Conservation (phyloP, 2,797 vertebrate species). For the Mycteria americana region DNA sequence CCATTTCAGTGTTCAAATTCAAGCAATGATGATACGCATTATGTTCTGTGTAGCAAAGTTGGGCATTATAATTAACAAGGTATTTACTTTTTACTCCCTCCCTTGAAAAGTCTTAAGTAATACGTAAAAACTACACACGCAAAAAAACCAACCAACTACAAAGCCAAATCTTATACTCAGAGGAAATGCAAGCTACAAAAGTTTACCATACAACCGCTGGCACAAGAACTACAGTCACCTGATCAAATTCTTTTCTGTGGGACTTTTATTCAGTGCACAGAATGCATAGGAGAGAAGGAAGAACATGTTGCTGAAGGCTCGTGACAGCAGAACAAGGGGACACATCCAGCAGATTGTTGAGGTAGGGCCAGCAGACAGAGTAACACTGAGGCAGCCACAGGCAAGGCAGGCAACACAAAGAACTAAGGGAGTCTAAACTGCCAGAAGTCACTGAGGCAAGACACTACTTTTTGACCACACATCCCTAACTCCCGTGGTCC, state of each 20-base stretch:
- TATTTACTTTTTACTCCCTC: not conserved
- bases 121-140: not conserved
- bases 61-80: not conserved
- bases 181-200: not conserved
- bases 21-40: not conserved
- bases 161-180: not conserved
- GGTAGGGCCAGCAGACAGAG: not conserved
- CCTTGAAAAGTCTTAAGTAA: not conserved
- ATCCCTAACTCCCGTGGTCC: not conserved
- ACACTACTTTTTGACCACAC: not conserved
- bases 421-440: not conserved
- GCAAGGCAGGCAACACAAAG: not conserved
- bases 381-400: not conserved
- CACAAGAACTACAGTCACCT: not conserved
- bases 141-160: not conserved
- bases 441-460: not conserved
- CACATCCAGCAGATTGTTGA: not conserved
- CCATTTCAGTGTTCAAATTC: not conserved
- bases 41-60: not conserved
- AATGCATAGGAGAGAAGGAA: not conserved
- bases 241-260: not conserved
- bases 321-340: not conserved
- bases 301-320: not conserved
- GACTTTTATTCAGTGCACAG: not conserved
- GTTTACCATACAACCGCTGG: not conserved